Evolutionary conservation across 2,888 invertebrate genomes (phyloP).

Genomic region (Cheilosia urbana): DNA sequence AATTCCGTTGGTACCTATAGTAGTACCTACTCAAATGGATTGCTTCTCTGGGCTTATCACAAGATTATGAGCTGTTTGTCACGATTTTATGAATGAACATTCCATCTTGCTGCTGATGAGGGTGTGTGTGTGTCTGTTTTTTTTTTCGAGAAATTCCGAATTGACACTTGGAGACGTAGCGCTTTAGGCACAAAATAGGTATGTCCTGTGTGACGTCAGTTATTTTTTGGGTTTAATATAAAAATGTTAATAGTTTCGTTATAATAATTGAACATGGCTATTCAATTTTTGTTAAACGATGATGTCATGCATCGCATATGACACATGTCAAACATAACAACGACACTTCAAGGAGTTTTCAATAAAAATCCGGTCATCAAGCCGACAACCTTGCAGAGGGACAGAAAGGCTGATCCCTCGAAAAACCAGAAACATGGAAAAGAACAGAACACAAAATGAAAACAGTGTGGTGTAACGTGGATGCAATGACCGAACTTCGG

Average conservation of each 20-base stretch:
- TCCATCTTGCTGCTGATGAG: conserved; percentile 21
- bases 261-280: not conserved
- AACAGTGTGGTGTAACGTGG: conserved; percentile 54
- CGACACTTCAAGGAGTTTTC: conserved; percentile 20
- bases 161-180: conserved; percentile 49
- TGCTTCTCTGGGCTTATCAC: conserved; percentile 70
- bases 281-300: not conserved
- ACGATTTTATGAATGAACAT: conserved; percentile 75
- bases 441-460: conserved; percentile 46
- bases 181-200: conserved; percentile 38
- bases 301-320: not conserved
- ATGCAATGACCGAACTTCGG: conserved; percentile 62
- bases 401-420: not conserved
- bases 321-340: not conserved
- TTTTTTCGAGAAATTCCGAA: conserved; percentile 40
- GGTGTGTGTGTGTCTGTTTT: conserved; percentile 11
- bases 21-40: conserved; percentile 73
- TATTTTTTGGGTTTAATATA: not conserved
- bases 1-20: conserved; percentile 56
- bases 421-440: conserved; percentile 11
- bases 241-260: conserved; percentile 1
- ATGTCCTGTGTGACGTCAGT: conserved; percentile 3
- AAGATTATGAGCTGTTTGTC: conserved; percentile 75
- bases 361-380: conserved; percentile 45
- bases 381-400: conserved; percentile 50